A percentile compares a stretch with the other conserved stretches of the same genome.
Conservation (phyloP, 2,888 invertebrate species). For the Hetaerina titia region DNA sequence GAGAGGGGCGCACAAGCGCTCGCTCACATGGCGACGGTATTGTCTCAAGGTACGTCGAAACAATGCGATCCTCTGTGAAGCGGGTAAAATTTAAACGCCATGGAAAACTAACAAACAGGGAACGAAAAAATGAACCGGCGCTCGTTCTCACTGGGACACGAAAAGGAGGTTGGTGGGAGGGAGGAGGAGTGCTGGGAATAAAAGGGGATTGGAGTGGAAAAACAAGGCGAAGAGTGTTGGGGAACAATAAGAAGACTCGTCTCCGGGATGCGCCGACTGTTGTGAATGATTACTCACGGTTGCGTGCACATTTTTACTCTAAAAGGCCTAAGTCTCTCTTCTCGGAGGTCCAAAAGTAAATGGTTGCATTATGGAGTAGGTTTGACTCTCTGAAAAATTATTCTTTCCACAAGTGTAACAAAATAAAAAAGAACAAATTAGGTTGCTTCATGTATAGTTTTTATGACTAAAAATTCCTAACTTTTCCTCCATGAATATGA, state of each 20-base stretch:
- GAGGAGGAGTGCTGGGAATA: not conserved
- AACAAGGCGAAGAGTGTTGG: not conserved
- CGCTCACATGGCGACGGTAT: conserved; percentile 16
- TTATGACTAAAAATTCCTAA: too few species aligned
- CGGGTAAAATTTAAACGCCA: conserved; percentile 28
- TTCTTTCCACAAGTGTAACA: too few species aligned
- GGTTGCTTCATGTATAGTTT: too few species aligned
- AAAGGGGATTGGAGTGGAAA: not conserved
- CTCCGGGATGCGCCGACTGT: not conserved
- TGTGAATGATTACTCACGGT: not conserved
- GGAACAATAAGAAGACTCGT: not conserved
- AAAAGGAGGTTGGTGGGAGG: not conserved
- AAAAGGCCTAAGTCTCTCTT: too few species aligned
- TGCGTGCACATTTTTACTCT: not conserved
- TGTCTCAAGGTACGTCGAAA: not conserved
- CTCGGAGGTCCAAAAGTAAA: too few species aligned
- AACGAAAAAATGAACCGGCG: not conserved
- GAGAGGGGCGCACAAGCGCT: not conserved
- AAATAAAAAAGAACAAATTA: too few species aligned
- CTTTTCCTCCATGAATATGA: too few species aligned
- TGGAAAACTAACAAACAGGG: not conserved
- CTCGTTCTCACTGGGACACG: conserved; percentile 29
- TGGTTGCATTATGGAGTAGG: too few species aligned
- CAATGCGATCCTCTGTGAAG: conserved; percentile 21
- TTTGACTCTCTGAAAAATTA: too few species aligned